Conservation (phyloP, 2,888 invertebrate species). For the Drosophila gaucha region DNA sequence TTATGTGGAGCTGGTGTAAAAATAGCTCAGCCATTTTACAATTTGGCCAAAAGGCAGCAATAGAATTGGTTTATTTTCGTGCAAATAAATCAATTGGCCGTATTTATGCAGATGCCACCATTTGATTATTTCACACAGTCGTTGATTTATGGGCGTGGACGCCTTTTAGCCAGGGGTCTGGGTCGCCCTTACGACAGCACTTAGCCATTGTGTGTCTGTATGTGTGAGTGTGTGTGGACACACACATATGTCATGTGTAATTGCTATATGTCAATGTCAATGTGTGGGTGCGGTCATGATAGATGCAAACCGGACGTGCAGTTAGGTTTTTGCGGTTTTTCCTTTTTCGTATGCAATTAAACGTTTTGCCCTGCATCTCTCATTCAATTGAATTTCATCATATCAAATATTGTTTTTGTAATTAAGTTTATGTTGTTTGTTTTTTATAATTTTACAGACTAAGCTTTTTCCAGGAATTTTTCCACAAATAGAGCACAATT, state of each 20-base stretch:
- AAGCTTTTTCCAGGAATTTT: background rate
- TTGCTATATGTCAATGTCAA: slow-evolving; percentile 76
- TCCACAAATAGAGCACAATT: background rate
- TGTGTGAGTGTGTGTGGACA: background rate
- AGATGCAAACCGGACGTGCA: slow-evolving; percentile 36
- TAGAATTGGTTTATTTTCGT: slow-evolving; percentile 63
- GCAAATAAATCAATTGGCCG: slow-evolving; percentile 72
- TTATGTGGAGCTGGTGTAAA: slow-evolving; percentile 55
- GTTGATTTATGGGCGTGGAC: slow-evolving; percentile 62
- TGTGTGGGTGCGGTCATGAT: slow-evolving; percentile 39
- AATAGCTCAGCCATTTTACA: slow-evolving; percentile 64
- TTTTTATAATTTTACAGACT: background rate
- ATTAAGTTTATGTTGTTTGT: slow-evolving; percentile 13
- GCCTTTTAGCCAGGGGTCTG: slow-evolving; percentile 16
- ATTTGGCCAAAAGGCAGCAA: slow-evolving; percentile 35
- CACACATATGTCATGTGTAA: slow-evolving; percentile 66
- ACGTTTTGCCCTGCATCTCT: slow-evolving; percentile 20
- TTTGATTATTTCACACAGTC: slow-evolving; percentile 76
- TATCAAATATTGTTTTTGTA: slow-evolving; percentile 13
- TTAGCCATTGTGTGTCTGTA: background rate
- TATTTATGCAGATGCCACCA: slow-evolving; percentile 76
- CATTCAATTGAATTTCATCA: slow-evolving; percentile 13
- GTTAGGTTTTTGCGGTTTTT: slow-evolving; percentile 26
- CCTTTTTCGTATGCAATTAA: slow-evolving; percentile 28
- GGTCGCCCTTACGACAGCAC: slow-evolving; percentile 16